Conservation (phyloP, 2,797 vertebrate genomes). For the Sandelia bainsii region DNA sequence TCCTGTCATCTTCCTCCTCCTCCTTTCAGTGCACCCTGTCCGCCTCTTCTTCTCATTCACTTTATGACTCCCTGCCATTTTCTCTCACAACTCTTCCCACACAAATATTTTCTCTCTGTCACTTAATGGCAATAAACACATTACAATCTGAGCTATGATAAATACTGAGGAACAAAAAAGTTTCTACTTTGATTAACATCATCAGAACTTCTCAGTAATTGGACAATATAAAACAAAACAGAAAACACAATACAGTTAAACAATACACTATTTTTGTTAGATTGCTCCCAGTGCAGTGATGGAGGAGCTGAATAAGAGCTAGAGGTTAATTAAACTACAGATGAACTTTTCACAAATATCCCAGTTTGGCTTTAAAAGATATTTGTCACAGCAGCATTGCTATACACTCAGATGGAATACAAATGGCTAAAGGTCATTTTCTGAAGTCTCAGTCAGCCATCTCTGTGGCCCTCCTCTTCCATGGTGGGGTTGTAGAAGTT, state of each 20-base stretch:
- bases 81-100: slow-evolving; percentile 25
- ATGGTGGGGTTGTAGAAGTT: background rate
- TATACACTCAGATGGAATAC: slow-evolving; percentile 18
- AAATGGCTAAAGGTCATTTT: slow-evolving; percentile 18
- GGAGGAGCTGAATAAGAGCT: background rate
- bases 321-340: slow-evolving; percentile 21
- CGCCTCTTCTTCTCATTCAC: slow-evolving; percentile 23
- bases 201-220: slow-evolving; percentile 2
- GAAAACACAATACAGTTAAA: background rate
- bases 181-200: background rate
- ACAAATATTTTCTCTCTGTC: slow-evolving; percentile 25
- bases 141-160: slow-evolving; percentile 4
- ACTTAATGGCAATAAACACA: slow-evolving; percentile 15
- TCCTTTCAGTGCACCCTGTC: slow-evolving; percentile 23
- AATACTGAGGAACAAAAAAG: background rate
- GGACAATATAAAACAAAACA: background rate
- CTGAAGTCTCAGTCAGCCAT: no score
- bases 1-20: slow-evolving; percentile 27
- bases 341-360: slow-evolving; percentile 6
- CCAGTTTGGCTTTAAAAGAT: background rate
- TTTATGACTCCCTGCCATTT: slow-evolving; percentile 24
- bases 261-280: background rate
- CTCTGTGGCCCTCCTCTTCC: background rate
- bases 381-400: no score
- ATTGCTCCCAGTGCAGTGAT: background rate